phyloP scores from a whole-genome alignment of 2,888 invertebrate genomes.

The Allolobophora icterica region DNA sequence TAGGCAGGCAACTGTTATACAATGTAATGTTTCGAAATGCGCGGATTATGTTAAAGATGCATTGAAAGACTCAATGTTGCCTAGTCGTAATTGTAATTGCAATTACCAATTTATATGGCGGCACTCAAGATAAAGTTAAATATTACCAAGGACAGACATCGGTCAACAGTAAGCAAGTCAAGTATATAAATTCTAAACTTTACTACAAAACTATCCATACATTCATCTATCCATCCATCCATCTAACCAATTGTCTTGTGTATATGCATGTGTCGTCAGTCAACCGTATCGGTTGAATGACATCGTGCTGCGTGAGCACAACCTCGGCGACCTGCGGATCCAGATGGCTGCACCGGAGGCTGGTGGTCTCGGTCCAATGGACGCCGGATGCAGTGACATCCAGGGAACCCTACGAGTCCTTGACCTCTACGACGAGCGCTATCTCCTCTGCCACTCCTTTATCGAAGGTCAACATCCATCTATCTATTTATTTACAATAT shows the following conservation, averaged over 20 bases:
- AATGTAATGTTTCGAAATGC: no score
- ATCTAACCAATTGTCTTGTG: not conserved
- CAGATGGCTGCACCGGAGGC: not conserved
- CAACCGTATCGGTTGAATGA: not conserved
- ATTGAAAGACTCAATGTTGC: no score
- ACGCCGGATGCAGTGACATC: slow-evolving; percentile 7
- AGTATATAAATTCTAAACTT: no score
- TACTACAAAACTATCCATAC: not conserved
- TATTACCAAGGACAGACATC: no score
- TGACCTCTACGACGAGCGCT: not conserved
- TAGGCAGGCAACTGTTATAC: no score
- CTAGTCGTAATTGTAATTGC: no score
- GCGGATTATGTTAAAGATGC: no score
- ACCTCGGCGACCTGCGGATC: not conserved
- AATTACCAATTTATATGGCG: no score
- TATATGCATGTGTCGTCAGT: not conserved
- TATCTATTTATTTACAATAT: not conserved
- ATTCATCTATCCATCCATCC: not conserved
- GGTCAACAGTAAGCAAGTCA: no score
- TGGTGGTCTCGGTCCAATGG: not conserved
- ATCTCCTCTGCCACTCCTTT: slow-evolving; percentile 5
- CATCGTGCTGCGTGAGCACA: not conserved
- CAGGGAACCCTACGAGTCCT: not conserved
- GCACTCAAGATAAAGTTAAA: no score
- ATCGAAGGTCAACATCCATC: not conserved